Conservation (phyloP, 1,140 invertebrate species). For the Oreohelix idahoensis region DNA sequence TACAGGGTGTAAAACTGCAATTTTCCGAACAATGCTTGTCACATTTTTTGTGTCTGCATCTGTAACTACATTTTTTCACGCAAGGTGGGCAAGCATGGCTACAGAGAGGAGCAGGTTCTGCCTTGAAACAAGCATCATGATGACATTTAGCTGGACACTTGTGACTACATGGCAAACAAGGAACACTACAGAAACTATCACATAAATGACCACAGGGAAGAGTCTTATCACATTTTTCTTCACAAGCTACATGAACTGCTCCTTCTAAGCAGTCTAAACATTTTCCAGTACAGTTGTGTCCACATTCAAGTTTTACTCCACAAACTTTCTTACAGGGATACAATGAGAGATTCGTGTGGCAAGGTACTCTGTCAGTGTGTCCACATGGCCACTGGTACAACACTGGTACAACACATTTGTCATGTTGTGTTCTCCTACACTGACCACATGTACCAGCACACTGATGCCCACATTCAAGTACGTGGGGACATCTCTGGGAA, state of each 20-base stretch:
- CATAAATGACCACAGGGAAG: slow-evolving; percentile 71
- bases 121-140: slow-evolving; percentile 75
- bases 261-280: slow-evolving; percentile 76
- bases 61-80: slow-evolving; percentile 73
- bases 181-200: slow-evolving; percentile 49
- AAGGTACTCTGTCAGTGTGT: slow-evolving; percentile 60
- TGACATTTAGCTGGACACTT: slow-evolving; percentile 77
- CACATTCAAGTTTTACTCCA: slow-evolving; percentile 51
- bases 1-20: slow-evolving; percentile 77
- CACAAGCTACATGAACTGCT: slow-evolving; percentile 77
- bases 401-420: slow-evolving; percentile 31
- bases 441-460: slow-evolving; percentile 67
- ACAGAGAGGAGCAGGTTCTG: slow-evolving; percentile 70
- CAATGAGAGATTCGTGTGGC: slow-evolving; percentile 47
- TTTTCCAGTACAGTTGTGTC: slow-evolving; percentile 58
- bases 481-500: slow-evolving; percentile 49
- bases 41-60: slow-evolving; percentile 77
- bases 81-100: slow-evolving; percentile 78
- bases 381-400: slow-evolving; percentile 73
- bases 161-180: slow-evolving; percentile 78
- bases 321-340: slow-evolving; percentile 46
- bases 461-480: slow-evolving; percentile 65
- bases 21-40: slow-evolving; percentile 76
- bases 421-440: slow-evolving; percentile 65
- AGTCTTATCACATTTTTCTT: slow-evolving; percentile 58